A percentile compares a stretch with the other conserved stretches of the same genome.
These are phyloP conservation scores for Drosophila putrida DNA, from an alignment of 2,888 invertebrate species.

Conservation along the genomic window DNA sequence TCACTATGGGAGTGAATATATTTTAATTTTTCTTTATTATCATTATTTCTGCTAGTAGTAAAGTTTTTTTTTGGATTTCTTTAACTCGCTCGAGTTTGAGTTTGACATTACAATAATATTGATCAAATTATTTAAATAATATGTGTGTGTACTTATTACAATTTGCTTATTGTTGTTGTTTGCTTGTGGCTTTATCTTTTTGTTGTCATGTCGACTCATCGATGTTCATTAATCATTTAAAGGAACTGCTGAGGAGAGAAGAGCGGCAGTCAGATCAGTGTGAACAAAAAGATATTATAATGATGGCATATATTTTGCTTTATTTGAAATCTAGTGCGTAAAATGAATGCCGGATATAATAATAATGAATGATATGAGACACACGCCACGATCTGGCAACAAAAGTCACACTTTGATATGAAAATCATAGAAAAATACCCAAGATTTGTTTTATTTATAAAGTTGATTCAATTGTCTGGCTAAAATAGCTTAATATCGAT, in stretches of 20 bases:
- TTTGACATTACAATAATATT: conserved; percentile 55
- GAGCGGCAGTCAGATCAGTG: conserved; percentile 44
- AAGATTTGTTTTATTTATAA: too few species aligned
- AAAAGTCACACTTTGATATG: conserved; percentile 17
- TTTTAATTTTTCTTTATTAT: conserved; percentile 37
- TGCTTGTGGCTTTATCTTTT: conserved; percentile 28
- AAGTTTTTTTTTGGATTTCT: conserved; percentile 34
- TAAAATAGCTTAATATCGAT: background rate
- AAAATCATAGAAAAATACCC: background rate
- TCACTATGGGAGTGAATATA: conserved; percentile 34
- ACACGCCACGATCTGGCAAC: conserved; percentile 20
- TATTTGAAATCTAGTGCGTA: conserved; percentile 57
- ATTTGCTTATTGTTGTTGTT: conserved; percentile 20
- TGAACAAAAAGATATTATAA: conserved; percentile 41
- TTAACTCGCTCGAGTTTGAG: conserved; percentile 49
- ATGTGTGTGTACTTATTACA: conserved; percentile 29
- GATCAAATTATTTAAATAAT: conserved; percentile 29
- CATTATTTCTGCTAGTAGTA: conserved; percentile 16
- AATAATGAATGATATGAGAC: conserved; percentile 26
- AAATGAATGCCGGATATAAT: conserved; percentile 67
- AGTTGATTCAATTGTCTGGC: background rate
- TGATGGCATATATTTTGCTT: conserved; percentile 47
- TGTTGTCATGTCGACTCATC: conserved; percentile 48
- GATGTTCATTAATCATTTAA: conserved; percentile 68
- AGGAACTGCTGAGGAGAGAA: conserved; percentile 53